These are phyloP conservation scores for Drosophila varians DNA, from an alignment of 1,140 invertebrate species.

Conservation along the genomic window DNA sequence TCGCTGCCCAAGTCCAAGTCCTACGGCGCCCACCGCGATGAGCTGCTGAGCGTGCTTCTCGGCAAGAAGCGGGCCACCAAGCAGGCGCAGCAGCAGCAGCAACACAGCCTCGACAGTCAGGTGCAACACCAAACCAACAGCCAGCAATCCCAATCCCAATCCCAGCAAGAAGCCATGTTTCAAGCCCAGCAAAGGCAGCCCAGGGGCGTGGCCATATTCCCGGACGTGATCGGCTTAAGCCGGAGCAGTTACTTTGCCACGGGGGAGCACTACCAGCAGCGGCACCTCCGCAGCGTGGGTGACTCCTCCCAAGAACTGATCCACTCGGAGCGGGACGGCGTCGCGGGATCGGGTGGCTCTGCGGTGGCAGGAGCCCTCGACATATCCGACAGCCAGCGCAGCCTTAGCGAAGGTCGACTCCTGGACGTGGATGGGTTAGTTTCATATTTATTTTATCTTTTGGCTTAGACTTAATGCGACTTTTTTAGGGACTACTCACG, in stretches of 20 bases:
- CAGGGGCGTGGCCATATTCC: slow-evolving; percentile 73
- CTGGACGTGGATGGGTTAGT: slow-evolving; percentile 78
- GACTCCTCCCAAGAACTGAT: slow-evolving; percentile 75
- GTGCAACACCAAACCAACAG: slow-evolving; percentile 13
- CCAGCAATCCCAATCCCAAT: slow-evolving; percentile 24
- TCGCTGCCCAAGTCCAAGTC: slow-evolving; percentile 80
- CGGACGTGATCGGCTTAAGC: slow-evolving; percentile 53
- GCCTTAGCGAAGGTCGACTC: slow-evolving; percentile 78
- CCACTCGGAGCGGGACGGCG: slow-evolving; percentile 24
- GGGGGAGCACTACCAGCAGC: slow-evolving; percentile 45
- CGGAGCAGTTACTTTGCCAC: slow-evolving; percentile 60
- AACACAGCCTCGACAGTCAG: slow-evolving; percentile 1
- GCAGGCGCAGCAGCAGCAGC: slow-evolving; percentile 39
- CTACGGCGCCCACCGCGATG: slow-evolving; percentile 69
- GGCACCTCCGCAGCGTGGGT: slow-evolving; percentile 68
- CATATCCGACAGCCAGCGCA: slow-evolving; percentile 80
- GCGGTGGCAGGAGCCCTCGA: slow-evolving; percentile 27
- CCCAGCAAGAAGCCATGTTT: slow-evolving; percentile 50
- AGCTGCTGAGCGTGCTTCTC: slow-evolving; percentile 64
- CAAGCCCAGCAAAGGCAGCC: slow-evolving; percentile 59
- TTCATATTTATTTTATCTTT: neutral
- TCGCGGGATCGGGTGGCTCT: slow-evolving; percentile 1
- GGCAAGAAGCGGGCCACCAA: slow-evolving; percentile 65
- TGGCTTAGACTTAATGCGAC: neutral
- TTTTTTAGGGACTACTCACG: slow-evolving; percentile 67